phyloP scores from a whole-genome alignment of 1,140 invertebrate species.

The Mercenaria mercenaria region DNA sequence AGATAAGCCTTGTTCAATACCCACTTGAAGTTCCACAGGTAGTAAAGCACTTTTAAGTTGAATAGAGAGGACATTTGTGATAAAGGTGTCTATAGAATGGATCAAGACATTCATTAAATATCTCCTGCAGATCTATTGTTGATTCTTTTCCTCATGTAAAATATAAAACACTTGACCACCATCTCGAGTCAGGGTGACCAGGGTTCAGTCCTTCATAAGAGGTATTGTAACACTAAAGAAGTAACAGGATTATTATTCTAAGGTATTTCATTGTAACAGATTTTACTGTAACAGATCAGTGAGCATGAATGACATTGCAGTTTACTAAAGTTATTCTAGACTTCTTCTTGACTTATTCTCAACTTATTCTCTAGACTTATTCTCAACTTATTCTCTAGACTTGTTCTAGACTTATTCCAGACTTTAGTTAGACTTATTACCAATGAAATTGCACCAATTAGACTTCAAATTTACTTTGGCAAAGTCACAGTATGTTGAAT shows the following conservation, averaged over 20 bases:
- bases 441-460: too few species aligned
- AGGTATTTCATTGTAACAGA: neutral
- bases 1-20: neutral
- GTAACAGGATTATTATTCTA: neutral
- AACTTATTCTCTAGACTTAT: too few species aligned
- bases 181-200: neutral
- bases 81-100: neutral
- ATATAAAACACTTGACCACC: neutral
- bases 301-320: too few species aligned
- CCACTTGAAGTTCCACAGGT: neutral
- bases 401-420: too few species aligned
- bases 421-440: too few species aligned
- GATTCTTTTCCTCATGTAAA: neutral
- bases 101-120: neutral
- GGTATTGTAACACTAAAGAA: neutral
- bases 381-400: too few species aligned
- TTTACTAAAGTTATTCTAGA: too few species aligned
- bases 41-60: neutral
- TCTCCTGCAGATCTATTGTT: neutral
- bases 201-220: neutral
- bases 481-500: too few species aligned
- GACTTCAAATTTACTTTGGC: too few species aligned
- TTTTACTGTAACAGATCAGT: too few species aligned
- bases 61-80: neutral
- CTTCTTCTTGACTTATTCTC: too few species aligned